Percentiles rank a stretch among this genome's conserved stretches.
Evolutionary conservation across 2,797 vertebrate species (phyloP).

Genomic region (Scleropages formosus): DNA sequence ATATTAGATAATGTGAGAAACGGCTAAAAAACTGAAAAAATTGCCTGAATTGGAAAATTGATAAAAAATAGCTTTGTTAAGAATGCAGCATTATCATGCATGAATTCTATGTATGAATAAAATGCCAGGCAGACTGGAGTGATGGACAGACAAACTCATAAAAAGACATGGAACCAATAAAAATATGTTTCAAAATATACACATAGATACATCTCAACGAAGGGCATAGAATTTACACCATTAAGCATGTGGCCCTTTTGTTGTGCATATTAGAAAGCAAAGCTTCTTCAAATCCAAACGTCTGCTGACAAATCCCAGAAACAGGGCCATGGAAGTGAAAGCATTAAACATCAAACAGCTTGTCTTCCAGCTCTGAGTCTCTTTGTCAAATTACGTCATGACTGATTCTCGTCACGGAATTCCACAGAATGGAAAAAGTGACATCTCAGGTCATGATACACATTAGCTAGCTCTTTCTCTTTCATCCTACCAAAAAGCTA

Average conservation of each 20-base stretch:
- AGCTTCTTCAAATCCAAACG: background rate
- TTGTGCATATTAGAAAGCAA: conserved; percentile 14
- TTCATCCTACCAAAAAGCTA: background rate
- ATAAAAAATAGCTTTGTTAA: background rate
- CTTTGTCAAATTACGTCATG: background rate
- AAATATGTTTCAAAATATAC: background rate
- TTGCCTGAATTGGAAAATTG: background rate
- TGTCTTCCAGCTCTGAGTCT: background rate
- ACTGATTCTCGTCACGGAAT: conserved; percentile 1
- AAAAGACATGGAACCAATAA: too few relatives aligned
- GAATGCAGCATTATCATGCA: conserved; percentile 1
- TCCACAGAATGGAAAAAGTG: background rate
- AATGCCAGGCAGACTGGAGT: too few relatives aligned
- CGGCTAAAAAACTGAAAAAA: background rate
- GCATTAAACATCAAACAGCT: conserved; percentile 12
- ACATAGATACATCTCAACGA: background rate
- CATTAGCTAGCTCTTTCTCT: background rate
- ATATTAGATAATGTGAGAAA: background rate
- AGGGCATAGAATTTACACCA: background rate
- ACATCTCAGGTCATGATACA: background rate
- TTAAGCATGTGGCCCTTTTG: conserved; percentile 1
- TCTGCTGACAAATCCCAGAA: background rate
- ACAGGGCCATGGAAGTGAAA: background rate
- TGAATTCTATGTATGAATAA: background rate
- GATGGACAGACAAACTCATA: too few relatives aligned